Evolutionary conservation across 2,797 vertebrate species (phyloP), one percentile per base, ranked within the genome.

Genomic region (Epinephelus malabaricus): DNA sequence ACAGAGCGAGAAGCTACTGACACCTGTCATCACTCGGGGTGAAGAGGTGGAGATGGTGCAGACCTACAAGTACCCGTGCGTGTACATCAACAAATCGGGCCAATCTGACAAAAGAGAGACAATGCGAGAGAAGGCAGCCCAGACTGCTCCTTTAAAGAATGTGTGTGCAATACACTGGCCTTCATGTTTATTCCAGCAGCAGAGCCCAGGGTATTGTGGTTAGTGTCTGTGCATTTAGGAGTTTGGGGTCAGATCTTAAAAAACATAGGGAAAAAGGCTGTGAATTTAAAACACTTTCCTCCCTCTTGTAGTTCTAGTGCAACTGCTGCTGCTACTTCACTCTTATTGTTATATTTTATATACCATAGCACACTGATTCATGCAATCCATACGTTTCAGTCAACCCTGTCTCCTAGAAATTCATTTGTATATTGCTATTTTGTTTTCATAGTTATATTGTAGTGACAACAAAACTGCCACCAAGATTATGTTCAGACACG

Each of bases 21-120:
- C 87, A 89, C 87, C 86, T 91, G 89, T 89, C 91, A 92, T 89
- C 86, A 88, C 85, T 88, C 68, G 60, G 75, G 82, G 84, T 84
- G 81, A 84, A 79, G 73, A 90, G 90, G 84, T 92, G 81, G 67
- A 87, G 86, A 88, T 82, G 76, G 80, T 81, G 71, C 75, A 83
- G 84, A 89, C 89, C 87, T 83, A 87, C 86, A 71, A 75, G 80
- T 83, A 82, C 73, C 82, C 69, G 71, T 21, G 73, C 11, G 30
- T 89, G 72, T 63, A 74, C 46, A 87, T 80, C 67, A 79, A 75
- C 76, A 85, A 72, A 79, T 40, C 15, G 2, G 27, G 27, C 40
- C 1, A 27, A 30, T 61, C 77, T 73, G 64, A 82, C 72, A 85
- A 81, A 78, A 88, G 62, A 68, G 49, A 85, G 73, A 64, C 59